Evolutionary conservation across 2,113 vertebrate species (phyloP).

Genomic region (Mus musculus): DNA sequence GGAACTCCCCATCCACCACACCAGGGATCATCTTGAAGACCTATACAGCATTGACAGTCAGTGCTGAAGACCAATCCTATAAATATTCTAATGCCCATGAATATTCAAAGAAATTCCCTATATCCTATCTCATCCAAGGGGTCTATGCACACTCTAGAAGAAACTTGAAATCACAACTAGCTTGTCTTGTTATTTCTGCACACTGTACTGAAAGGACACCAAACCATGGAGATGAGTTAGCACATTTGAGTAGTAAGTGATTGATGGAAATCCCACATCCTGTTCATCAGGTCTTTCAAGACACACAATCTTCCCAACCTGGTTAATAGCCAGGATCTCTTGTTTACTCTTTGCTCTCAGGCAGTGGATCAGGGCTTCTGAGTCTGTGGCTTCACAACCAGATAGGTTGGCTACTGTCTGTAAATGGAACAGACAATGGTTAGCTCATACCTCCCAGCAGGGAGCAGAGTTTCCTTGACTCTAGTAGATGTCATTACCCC

Average conservation of each 20-base stretch:
- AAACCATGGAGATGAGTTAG: not conserved
- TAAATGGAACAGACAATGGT: not conserved
- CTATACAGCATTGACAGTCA: not conserved
- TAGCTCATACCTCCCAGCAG: not conserved
- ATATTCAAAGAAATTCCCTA: slow-evolving; percentile 75
- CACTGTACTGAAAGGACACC: not conserved
- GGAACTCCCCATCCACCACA: slow-evolving; percentile 87
- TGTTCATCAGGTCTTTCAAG: not conserved
- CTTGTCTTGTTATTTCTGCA: not conserved
- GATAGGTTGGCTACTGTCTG: slow-evolving; percentile 86
- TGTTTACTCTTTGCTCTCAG: slow-evolving; percentile 84
- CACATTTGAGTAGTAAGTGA: not conserved
- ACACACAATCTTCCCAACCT: slow-evolving; percentile 8
- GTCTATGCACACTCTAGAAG: slow-evolving; percentile 79
- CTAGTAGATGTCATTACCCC: not conserved
- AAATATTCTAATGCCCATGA: not conserved
- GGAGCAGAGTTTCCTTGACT: not conserved
- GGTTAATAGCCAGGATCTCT: slow-evolving; percentile 79
- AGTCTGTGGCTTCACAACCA: slow-evolving; percentile 82
- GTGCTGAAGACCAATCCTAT: not conserved
- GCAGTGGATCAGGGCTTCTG: slow-evolving; percentile 85
- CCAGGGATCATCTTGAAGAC: slow-evolving; percentile 52
- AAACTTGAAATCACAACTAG: not conserved
- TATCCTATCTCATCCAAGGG: not conserved
- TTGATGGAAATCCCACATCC: not conserved